Evolutionary conservation across 2,888 invertebrate genomes (phyloP).

Genomic region (Cepaea hortensis): DNA sequence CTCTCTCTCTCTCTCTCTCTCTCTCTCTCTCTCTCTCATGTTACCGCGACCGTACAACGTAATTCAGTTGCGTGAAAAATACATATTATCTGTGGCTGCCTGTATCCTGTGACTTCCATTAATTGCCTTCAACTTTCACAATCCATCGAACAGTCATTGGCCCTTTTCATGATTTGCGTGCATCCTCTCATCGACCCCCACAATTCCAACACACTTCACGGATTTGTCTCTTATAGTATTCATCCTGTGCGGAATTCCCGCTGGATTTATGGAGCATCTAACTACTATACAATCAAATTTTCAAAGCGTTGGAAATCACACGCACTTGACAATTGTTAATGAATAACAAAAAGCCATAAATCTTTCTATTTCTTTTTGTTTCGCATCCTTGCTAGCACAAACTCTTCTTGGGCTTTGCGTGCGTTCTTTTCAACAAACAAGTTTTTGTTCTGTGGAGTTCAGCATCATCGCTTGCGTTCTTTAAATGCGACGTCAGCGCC

Average conservation of each 20-base stretch:
- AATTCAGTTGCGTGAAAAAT: not conserved
- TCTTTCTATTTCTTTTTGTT: conserved; percentile 10
- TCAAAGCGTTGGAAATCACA: not conserved
- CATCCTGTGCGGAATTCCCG: too few relatives aligned
- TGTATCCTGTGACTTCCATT: too few relatives aligned
- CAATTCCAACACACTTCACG: too few relatives aligned
- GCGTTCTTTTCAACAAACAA: not conserved
- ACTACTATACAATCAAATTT: not conserved
- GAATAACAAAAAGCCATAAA: conserved; percentile 13
- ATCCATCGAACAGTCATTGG: too few relatives aligned
- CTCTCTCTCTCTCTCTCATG: too few relatives aligned
- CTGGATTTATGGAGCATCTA: too few relatives aligned
- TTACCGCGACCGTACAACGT: too few relatives aligned
- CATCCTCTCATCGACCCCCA: too few relatives aligned
- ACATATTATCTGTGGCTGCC: not conserved
- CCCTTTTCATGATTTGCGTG: too few relatives aligned
- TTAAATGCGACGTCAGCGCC: not conserved
- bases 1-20: too few relatives aligned
- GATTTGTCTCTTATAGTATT: too few relatives aligned
- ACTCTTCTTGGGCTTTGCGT: not conserved
- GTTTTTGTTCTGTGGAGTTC: conserved; percentile 11
- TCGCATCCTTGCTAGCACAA: conserved; percentile 9
- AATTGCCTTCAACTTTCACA: too few relatives aligned
- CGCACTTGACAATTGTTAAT: not conserved
- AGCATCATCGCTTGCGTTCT: not conserved